Percentiles rank a stretch among this genome's conserved stretches.
These are phyloP conservation scores for Cynoglossus semilaevis DNA, from an alignment of 2,113 vertebrate species.

Conservation along the genomic window DNA sequence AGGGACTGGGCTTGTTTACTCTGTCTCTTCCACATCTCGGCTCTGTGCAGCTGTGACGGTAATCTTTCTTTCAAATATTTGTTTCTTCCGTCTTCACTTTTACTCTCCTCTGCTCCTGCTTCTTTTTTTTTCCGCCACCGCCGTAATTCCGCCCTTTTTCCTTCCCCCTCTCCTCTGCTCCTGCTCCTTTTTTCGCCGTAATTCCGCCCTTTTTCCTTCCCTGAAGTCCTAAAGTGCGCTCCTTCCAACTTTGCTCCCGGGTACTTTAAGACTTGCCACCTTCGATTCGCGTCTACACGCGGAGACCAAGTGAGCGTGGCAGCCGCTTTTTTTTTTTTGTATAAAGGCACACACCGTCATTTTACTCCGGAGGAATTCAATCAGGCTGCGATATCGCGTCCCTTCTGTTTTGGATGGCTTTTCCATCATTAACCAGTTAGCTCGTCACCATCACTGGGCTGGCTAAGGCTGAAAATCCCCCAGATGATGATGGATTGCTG, in stretches of 20 bases:
- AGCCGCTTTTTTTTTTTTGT: slow-evolving; percentile 28
- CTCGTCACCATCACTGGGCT: slow-evolving; percentile 50
- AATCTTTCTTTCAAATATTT: slow-evolving; percentile 80
- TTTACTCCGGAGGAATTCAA: slow-evolving; percentile 70
- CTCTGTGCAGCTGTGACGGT: slow-evolving; percentile 68
- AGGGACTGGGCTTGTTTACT: slow-evolving; percentile 75
- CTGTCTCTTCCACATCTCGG: slow-evolving; percentile 67
- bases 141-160: slow-evolving; percentile 6
- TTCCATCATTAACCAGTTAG: slow-evolving; percentile 47
- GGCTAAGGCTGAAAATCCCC: slow-evolving; percentile 38
- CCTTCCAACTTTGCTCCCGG: slow-evolving; percentile 47
- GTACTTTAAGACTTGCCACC: slow-evolving; percentile 67
- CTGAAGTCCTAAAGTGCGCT: slow-evolving; percentile 61
- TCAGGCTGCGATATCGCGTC: slow-evolving; percentile 33
- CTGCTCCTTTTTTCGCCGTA: slow-evolving; percentile 4
- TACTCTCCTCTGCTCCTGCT: slow-evolving; percentile 2
- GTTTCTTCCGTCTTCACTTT: slow-evolving; percentile 71
- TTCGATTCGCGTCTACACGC: slow-evolving; percentile 64
- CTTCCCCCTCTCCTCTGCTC: slow-evolving; percentile 7
- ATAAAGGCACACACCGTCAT: slow-evolving; percentile 41
- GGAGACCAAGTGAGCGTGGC: slow-evolving; percentile 17
- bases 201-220: slow-evolving; percentile 47
- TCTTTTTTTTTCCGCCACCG: neutral
- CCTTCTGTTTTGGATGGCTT: slow-evolving; percentile 52
- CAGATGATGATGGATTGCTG: slow-evolving; percentile 70